Percentiles rank a stretch among this genome's conserved stretches.
Evolutionary conservation across 2,888 invertebrate species (phyloP).

Genomic region (Melieria omissa): DNA sequence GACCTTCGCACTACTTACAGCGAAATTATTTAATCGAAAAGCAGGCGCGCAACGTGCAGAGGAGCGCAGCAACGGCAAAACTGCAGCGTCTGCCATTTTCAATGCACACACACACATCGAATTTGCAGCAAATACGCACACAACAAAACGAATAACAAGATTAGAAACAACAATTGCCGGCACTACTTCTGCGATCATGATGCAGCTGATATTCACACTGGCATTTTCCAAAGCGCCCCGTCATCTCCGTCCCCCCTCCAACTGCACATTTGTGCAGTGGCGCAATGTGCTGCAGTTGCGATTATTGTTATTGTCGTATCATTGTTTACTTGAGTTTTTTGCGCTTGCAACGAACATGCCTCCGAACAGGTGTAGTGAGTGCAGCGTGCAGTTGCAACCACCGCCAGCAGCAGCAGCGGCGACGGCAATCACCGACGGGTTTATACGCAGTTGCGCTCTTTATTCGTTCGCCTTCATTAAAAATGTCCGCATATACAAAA

Average conservation of each 20-base stretch:
- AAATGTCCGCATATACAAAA: neutral
- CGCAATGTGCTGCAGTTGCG: constrained; percentile 1
- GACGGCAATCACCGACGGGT: neutral
- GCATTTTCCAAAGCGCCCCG: constrained; percentile 5
- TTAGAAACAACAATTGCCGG: constrained; percentile 10
- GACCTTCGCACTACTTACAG: constrained; percentile 50
- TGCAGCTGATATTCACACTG: constrained; percentile 17
- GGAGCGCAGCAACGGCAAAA: constrained; percentile 17
- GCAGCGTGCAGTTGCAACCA: neutral
- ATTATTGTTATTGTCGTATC: constrained; percentile 10
- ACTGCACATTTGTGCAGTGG: neutral
- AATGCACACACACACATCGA: neutral
- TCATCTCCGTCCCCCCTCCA: neutral
- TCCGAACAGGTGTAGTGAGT: constrained; percentile 11
- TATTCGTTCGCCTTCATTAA: too few species aligned
- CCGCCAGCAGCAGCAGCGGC: neutral
- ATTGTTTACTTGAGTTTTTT: constrained; percentile 20
- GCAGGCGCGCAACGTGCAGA: constrained; percentile 1
- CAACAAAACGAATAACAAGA: constrained; percentile 21
- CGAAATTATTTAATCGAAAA: constrained; percentile 40
- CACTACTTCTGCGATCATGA: neutral
- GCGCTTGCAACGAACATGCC: neutral
- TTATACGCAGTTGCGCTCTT: too few species aligned
- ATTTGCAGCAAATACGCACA: neutral
- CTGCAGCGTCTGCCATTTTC: constrained; percentile 27